Evolutionary conservation across 2,888 invertebrate genomes (phyloP).

Genomic region (Eilema caniola): DNA sequence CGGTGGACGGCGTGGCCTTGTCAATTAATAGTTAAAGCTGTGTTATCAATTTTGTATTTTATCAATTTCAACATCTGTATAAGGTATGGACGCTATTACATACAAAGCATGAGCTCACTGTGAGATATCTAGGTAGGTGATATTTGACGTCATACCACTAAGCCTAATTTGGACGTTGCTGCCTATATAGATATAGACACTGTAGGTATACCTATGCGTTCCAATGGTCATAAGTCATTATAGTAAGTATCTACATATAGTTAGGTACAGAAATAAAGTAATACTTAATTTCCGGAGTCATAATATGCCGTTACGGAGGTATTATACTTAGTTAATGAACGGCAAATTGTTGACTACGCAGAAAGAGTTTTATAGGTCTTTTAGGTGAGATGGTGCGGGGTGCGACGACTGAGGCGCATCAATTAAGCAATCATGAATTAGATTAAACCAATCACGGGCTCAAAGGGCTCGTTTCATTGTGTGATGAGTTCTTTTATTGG

Average conservation of each 20-base stretch:
- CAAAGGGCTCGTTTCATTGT: too few species aligned
- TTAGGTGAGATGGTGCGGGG: too few species aligned
- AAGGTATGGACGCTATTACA: background rate
- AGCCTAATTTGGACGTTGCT: constrained; percentile 25
- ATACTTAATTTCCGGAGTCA: background rate
- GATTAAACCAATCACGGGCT: too few species aligned
- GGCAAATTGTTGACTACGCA: too few species aligned
- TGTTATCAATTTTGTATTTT: background rate
- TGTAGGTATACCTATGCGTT: background rate
- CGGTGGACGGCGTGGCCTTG: background rate
- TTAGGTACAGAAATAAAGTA: background rate
- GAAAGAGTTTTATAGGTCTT: too few species aligned
- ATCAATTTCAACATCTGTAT: background rate
- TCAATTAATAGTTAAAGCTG: background rate
- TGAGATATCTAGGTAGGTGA: background rate
- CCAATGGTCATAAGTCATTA: background rate
- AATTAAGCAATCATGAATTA: too few species aligned
- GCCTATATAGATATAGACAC: background rate
- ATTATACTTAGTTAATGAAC: too few species aligned
- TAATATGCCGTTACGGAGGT: too few species aligned
- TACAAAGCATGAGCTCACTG: constrained; percentile 9
- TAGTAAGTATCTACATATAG: too few species aligned
- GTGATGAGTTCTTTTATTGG: too few species aligned
- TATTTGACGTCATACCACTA: constrained; percentile 23
- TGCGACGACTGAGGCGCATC: too few species aligned